Evolutionary conservation across 1,140 invertebrate genomes (phyloP), one percentile per base, ranked within the genome.

Genomic region (Drosophila mauritiana): DNA sequence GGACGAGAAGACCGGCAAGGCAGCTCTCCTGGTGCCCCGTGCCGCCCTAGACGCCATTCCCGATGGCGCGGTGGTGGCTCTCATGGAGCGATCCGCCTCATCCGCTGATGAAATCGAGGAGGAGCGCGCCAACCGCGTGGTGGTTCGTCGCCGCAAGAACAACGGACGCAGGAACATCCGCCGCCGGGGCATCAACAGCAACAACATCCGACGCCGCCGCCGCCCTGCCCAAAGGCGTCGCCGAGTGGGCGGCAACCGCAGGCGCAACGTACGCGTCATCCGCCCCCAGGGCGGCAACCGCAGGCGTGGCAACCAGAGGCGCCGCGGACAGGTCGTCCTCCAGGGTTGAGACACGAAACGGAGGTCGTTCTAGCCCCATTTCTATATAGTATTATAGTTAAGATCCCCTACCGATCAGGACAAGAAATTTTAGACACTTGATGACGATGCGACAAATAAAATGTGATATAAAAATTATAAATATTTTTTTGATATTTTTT

Each of bases 1-100:
- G 15, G 90, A 91, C 13, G 86, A 90, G 78, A 91, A 91, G 57
- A 91, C 90, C 0, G 90, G 90, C 61, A 91, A 91, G 72, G 75
- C 86, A 1, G 80, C 90, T 0, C 63, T 91, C 0, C 51, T 91
- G 6, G 90, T 91, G 61, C 91, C 91, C 8, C 91, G 90, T 13
- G 75, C 86, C 53, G 84, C 84, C 0, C 74, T 91, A 36, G 84
- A 91, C 40, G 77, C 86, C 74, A 91, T 91, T n/a, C 91, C 91
- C 46, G 83, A 91, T 22, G 91, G 91, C 27, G 89, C 90, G 12
- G 88, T 91, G 0, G 90, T 91, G 3, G 91, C 91, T 2, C 69
- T 91, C 2, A 89, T 91, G 86, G 91, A 91, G 46, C 73, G 84
- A 10, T 64, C 86, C 1, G 27, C 56, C 15, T n/a, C 15, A 39